These are phyloP conservation scores for Oryzias melastigma DNA, from an alignment of 2,113 vertebrate genomes.

Conservation along the genomic window DNA sequence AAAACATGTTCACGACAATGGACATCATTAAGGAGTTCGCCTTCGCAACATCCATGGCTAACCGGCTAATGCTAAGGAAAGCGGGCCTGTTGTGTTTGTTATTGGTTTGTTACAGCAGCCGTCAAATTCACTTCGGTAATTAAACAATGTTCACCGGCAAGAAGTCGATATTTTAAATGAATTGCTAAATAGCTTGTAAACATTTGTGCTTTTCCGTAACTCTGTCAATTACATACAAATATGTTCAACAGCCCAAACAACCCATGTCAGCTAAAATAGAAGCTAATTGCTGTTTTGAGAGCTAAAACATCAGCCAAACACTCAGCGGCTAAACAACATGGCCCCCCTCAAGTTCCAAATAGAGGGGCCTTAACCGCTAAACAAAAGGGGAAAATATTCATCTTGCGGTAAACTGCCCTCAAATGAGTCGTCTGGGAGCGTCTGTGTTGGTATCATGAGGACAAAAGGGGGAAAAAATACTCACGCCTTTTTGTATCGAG, in stretches of 20 bases:
- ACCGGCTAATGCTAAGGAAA: conserved; percentile 41
- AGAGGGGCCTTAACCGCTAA: conserved; percentile 76
- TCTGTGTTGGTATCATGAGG: neutral
- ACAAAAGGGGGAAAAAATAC: conserved; percentile 37
- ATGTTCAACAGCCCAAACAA: conserved; percentile 1
- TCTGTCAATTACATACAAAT: too few relatives aligned
- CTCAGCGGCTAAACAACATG: conserved; percentile 75
- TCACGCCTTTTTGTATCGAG: conserved; percentile 67
- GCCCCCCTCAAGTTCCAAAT: conserved; percentile 77
- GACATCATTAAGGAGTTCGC: neutral
- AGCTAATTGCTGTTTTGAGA: conserved; percentile 48
- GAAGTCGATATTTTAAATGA: too few relatives aligned
- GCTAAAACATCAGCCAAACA: conserved; percentile 63
- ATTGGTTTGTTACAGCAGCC: conserved; percentile 24
- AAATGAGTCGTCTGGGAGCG: neutral
- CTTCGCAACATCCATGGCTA: conserved; percentile 32
- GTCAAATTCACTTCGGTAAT: conserved; percentile 25
- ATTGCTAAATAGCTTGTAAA: too few relatives aligned
- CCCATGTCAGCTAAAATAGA: conserved; percentile 11
- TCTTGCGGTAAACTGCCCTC: conserved; percentile 31
- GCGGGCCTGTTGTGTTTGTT: conserved; percentile 61
- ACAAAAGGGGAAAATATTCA: conserved; percentile 77
- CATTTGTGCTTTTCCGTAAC: too few relatives aligned
- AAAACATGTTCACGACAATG: neutral
- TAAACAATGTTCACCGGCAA: neutral